phyloP scores from a whole-genome alignment of 2,113 vertebrate genomes.

The Pelecanus crispus region DNA sequence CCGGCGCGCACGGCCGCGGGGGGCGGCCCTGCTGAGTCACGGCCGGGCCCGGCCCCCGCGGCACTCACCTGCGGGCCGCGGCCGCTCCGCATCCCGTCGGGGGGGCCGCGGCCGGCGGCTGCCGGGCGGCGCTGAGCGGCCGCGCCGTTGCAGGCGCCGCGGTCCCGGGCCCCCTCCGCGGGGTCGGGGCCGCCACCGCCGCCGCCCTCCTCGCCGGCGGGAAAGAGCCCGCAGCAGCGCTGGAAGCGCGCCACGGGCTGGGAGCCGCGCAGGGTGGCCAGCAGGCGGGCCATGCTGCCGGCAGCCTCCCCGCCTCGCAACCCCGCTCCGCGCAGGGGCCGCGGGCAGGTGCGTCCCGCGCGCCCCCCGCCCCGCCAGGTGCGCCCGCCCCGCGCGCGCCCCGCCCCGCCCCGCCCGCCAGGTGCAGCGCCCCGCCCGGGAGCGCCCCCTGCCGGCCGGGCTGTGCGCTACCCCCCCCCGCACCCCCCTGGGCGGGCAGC shows the following conservation, averaged over 20 bases:
- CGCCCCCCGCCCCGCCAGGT: too few relatives aligned
- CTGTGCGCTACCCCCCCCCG: too few relatives aligned
- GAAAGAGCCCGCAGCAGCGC: slow-evolving; percentile 84
- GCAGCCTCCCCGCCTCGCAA: background rate
- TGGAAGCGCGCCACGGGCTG: slow-evolving; percentile 88
- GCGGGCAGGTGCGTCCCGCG: background rate
- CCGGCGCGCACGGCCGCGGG: background rate
- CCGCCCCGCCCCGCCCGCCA: background rate
- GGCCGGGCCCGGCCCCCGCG: background rate
- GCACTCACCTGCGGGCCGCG: background rate
- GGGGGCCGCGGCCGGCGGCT: too few relatives aligned
- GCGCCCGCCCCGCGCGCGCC: background rate
- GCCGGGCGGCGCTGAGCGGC: background rate
- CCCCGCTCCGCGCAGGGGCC: too few relatives aligned
- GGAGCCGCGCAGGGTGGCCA: slow-evolving; percentile 75
- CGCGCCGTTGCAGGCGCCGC: background rate
- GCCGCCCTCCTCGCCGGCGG: background rate
- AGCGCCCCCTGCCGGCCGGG: background rate
- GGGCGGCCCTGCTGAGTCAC: background rate
- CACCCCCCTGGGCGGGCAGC: too few relatives aligned
- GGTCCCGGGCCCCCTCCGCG: background rate
- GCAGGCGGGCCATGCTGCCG: slow-evolving; percentile 53
- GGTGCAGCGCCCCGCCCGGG: background rate
- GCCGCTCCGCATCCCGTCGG: background rate
- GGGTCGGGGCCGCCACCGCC: background rate